Evolutionary conservation across 2,797 vertebrate genomes (phyloP).

Genomic region (Moxostoma hubbsi): DNA sequence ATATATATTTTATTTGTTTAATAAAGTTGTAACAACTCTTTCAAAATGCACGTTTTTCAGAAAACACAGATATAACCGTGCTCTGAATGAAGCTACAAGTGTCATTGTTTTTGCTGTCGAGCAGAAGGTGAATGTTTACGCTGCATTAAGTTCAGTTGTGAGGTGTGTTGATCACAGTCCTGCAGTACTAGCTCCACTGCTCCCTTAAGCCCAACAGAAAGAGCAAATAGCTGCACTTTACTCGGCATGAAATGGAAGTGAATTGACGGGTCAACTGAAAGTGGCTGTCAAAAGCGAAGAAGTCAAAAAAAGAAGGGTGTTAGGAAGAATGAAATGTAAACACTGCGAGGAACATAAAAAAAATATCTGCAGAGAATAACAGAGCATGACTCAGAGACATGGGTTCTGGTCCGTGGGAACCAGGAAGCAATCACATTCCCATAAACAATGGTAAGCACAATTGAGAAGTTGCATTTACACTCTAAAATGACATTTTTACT

Average conservation of each 20-base stretch:
- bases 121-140: constrained; percentile 21
- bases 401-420: too few species aligned
- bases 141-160: constrained; percentile 26
- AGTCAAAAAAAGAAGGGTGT: constrained; percentile 18
- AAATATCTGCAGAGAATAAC: background rate
- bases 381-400: background rate
- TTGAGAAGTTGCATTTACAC: too few species aligned
- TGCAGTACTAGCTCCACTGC: background rate
- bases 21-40: background rate
- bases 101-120: background rate
- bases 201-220: constrained; percentile 20
- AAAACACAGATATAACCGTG: background rate
- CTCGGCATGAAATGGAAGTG: constrained; percentile 42
- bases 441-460: too few species aligned
- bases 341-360: background rate
- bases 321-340: background rate
- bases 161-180: constrained; percentile 11
- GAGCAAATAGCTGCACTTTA: constrained; percentile 38
- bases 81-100: background rate
- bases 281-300: constrained; percentile 31
- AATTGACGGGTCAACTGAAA: constrained; percentile 38
- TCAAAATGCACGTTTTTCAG: background rate
- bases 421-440: too few species aligned
- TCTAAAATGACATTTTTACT: too few species aligned
- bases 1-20: too few species aligned